These are phyloP conservation scores for Siniperca chuatsi DNA, from an alignment of 2,113 vertebrate species.

Conservation along the genomic window DNA sequence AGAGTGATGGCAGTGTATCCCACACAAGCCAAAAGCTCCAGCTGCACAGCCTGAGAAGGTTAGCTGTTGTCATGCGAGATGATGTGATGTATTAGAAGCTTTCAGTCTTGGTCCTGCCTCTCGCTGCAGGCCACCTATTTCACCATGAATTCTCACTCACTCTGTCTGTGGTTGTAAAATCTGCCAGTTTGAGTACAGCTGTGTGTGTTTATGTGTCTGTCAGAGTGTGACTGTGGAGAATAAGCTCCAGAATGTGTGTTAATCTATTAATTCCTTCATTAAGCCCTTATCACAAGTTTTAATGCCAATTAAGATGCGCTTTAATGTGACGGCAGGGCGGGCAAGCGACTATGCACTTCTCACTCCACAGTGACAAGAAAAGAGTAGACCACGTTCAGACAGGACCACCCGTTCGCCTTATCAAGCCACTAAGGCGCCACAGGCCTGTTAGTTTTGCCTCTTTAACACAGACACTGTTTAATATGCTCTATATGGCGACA, in stretches of 20 bases:
- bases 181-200: conserved; percentile 56
- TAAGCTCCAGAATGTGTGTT: conserved; percentile 75
- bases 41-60: conserved; percentile 33
- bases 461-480: conserved; percentile 53
- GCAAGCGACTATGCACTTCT: conserved; percentile 68
- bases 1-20: conserved; percentile 9
- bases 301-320: conserved; percentile 85
- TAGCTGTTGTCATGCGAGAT: conserved; percentile 47
- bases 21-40: conserved; percentile 15
- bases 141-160: conserved; percentile 42
- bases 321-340: conserved; percentile 79
- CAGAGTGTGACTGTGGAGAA: conserved; percentile 71
- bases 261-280: conserved; percentile 86
- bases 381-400: conserved; percentile 53
- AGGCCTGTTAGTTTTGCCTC: conserved; percentile 67
- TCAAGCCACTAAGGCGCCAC: conserved; percentile 59
- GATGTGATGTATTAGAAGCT: conserved; percentile 52
- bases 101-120: conserved; percentile 48
- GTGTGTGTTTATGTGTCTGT: conserved; percentile 68
- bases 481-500: conserved; percentile 35
- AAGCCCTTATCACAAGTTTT: conserved; percentile 84
- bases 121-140: conserved; percentile 52
- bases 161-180: conserved; percentile 54
- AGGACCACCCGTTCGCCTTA: conserved; percentile 72
- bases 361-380: conserved; percentile 67